Conservation (phyloP, 1,140 invertebrate genomes). For the Drosophila rufa region DNA sequence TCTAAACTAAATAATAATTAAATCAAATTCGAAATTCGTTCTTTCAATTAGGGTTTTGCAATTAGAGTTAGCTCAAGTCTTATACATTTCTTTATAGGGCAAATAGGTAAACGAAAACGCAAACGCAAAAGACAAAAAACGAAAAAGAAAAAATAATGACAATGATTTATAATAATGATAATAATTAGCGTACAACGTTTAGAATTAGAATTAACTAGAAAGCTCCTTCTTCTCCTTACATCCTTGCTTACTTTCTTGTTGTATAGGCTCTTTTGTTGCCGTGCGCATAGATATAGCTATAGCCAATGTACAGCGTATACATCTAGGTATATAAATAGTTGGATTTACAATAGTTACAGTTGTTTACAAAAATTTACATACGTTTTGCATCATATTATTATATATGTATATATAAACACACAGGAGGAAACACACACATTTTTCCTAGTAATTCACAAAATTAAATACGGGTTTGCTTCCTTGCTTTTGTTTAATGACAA, state of each 20-base stretch:
- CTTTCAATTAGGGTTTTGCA: constrained; percentile 40
- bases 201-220: constrained; percentile 67
- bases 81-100: constrained; percentile 82
- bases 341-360: constrained; percentile 58
- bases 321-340: constrained; percentile 26
- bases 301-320: constrained; percentile 14
- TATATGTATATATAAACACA: constrained; percentile 1
- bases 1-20: constrained; percentile 35
- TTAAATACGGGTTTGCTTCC: constrained; percentile 19
- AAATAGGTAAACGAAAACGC: constrained; percentile 65
- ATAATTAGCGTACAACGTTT: constrained; percentile 57
- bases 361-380: constrained; percentile 28
- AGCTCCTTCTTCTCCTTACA: not conserved
- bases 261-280: constrained; percentile 32
- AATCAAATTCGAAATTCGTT: constrained; percentile 44
- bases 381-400: constrained; percentile 1
- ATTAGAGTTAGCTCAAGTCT: constrained; percentile 78
- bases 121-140: not conserved
- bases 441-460: constrained; percentile 23
- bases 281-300: constrained; percentile 44
- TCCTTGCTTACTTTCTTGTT: constrained; percentile 3
- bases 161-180: constrained; percentile 27
- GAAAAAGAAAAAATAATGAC: constrained; percentile 17
- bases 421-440: constrained; percentile 28
- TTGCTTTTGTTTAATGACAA: constrained; percentile 1